Evolutionary conservation across 2,888 invertebrate species (phyloP).

Genomic region (Lithophane socia): DNA sequence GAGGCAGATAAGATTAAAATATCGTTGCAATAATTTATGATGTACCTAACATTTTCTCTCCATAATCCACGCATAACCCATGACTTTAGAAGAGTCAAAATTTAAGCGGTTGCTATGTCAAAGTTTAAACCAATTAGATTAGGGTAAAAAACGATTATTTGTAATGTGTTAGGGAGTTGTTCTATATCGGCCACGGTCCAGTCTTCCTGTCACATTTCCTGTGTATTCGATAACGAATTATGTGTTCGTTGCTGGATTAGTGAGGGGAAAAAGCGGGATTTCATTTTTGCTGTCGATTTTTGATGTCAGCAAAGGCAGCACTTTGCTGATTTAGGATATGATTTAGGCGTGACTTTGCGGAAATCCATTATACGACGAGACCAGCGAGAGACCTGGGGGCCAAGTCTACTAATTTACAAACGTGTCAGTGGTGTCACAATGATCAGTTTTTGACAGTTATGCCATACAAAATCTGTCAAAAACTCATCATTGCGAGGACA

Average conservation of each 20-base stretch:
- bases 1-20: background rate
- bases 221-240: conserved; percentile 75
- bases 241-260: conserved; percentile 67
- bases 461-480: too few species aligned
- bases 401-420: too few species aligned
- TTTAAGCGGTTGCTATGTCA: conserved; percentile 36
- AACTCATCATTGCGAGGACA: too few species aligned
- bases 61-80: background rate
- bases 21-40: background rate
- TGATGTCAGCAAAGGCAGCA: too few species aligned
- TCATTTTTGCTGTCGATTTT: background rate
- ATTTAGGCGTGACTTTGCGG: too few species aligned
- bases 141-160: conserved; percentile 45
- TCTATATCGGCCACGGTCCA: conserved; percentile 69
- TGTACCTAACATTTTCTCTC: background rate
- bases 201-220: conserved; percentile 84
- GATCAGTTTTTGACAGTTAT: too few species aligned
- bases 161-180: conserved; percentile 51
- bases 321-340: too few species aligned
- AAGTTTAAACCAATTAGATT: conserved; percentile 33
- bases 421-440: too few species aligned
- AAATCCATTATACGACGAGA: too few species aligned
- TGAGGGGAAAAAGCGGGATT: conserved; percentile 70
- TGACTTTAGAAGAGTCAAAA: background rate
- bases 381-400: too few species aligned